A percentile compares a stretch with the other conserved stretches of the same genome.
These are phyloP conservation scores for Psix sp. DNA, from an alignment of 1,140 invertebrate species.

Conservation along the genomic window DNA sequence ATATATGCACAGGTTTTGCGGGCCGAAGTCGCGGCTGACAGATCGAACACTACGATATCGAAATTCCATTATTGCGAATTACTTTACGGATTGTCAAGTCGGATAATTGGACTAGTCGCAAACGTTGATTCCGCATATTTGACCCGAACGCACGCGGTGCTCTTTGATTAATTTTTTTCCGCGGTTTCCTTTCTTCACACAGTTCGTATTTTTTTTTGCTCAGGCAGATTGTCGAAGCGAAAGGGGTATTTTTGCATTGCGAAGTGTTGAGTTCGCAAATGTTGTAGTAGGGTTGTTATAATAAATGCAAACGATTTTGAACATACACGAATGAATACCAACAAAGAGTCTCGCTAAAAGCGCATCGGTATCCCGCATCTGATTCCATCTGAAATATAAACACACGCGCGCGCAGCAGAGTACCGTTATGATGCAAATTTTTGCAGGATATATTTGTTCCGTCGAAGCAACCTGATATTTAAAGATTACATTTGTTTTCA, in stretches of 20 bases:
- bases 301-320: constrained; percentile 47
- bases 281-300: constrained; percentile 50
- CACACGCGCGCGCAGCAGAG: constrained; percentile 9
- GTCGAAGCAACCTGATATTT: constrained; percentile 39
- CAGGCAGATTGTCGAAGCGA: constrained; percentile 24
- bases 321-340: constrained; percentile 42
- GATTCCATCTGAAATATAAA: constrained; percentile 48
- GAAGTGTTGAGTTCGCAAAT: constrained; percentile 44
- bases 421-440: constrained; percentile 52
- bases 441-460: constrained; percentile 36
- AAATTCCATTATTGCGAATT: constrained; percentile 46
- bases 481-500: constrained; percentile 32
- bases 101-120: constrained; percentile 20
- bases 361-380: constrained; percentile 52
- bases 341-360: constrained; percentile 53
- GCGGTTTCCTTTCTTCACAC: constrained; percentile 9
- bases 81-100: constrained; percentile 45
- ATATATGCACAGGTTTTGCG: constrained; percentile 3
- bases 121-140: constrained; percentile 24
- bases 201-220: constrained; percentile 16
- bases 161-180: constrained; percentile 23
- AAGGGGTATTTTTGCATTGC: constrained; percentile 39
- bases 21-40: constrained; percentile 14
- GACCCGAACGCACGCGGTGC: not conserved
- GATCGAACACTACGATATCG: constrained; percentile 37